Evolutionary conservation across 2,113 vertebrate genomes (phyloP), one percentile per base, ranked within the genome.

Genomic region (Morphnarchus princeps): DNA sequence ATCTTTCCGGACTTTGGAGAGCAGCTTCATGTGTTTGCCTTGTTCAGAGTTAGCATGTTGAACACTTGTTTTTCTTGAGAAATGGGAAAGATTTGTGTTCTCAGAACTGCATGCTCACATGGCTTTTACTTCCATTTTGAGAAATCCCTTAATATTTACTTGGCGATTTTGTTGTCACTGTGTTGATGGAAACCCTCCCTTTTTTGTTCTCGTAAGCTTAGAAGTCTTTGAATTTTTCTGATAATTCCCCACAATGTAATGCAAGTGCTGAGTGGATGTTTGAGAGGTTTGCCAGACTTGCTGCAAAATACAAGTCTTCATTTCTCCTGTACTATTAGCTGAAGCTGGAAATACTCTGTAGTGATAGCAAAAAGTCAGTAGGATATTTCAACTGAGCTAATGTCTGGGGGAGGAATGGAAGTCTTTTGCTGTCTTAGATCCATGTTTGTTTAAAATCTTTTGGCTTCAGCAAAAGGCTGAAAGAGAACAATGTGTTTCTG

Each of bases 401-500:
- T 32, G 66, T 94, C 89, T 86, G 77, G 54, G 43, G 32, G 50
- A 74, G 62, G 59, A 82, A 77, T 81, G 57, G 47, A 86, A 88
- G 47, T 32, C 63, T 89, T 67, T 87, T 54, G 49, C 76, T 76
- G 42, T 36, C 66, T 91, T 87, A 66, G 57, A 89, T 72, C 14
- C 29, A 3, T 81, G 70, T 84, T 94, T 96, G 72, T 65, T 86
- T 90, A 63, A 92, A 92, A 81, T 78, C 38, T 69, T 86, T 71
- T 96, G 79, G 88, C 71, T 29, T 80, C 66, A 34, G 45, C 54
- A 66, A 52, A 70, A 94, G 38, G n/a, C 79, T 89, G 72, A 82
- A 90, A 72, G 47, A 74, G 87, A 94, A 78, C 79, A 94, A 83
- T 82, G 21, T 96, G 90, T 96, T 94, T 94, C 55, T 97, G 67